Base-by-base conservation (phyloP, 2,113 vertebrate species). In the Phoxinus phoxinus region DNA sequence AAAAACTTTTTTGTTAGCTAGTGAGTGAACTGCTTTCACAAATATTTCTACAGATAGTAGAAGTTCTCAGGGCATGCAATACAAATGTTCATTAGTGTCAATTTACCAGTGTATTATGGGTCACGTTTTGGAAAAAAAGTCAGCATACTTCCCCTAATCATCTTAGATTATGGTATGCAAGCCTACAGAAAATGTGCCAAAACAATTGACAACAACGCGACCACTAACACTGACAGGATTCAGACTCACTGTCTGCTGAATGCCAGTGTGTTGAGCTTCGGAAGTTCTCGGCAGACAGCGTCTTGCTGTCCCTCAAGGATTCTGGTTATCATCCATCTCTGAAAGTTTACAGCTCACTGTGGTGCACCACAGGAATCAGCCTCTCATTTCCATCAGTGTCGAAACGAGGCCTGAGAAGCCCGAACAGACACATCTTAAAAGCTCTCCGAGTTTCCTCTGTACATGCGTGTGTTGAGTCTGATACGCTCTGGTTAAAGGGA, bases 91-190 rank as follows among this genome's bases (percentile, higher is more conserved):
- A 76, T 76, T 30, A 53, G 1, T 53, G 30, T 53, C 27, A 77
- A 21, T n/a, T 78, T 32, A 78, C 75, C 32, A 32, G 19, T 58
- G 46, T 21, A 32, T 10, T 51, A 56, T 56, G 30, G n/a, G 9
- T 59, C 32, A 82, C 65, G 61, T 87, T 88, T 85, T 83, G 67
- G 48, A 79, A 80, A 84, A 84, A 87, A 79, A 67, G 10, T 78
- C 51, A 58, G 10, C 30, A n/a, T 32, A 87, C 72, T 86, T 89
- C 46, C 65, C 71, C 72, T 82, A 89, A 90, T 89, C 89, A 88
- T 87, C 77, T 86, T 86, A 87, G 87, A 89, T 90, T 88, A 88
- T 37, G 44, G 89, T 87, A 89, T 87, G 84, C 82, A 87, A 87
- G 87, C 61, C 72, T 80, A 75, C 82, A 87, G 86, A 81, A 87